Evolutionary conservation across 1,140 invertebrate genomes (phyloP), one percentile per base, ranked within the genome.

Genomic region (Nasonia vitripennis): DNA sequence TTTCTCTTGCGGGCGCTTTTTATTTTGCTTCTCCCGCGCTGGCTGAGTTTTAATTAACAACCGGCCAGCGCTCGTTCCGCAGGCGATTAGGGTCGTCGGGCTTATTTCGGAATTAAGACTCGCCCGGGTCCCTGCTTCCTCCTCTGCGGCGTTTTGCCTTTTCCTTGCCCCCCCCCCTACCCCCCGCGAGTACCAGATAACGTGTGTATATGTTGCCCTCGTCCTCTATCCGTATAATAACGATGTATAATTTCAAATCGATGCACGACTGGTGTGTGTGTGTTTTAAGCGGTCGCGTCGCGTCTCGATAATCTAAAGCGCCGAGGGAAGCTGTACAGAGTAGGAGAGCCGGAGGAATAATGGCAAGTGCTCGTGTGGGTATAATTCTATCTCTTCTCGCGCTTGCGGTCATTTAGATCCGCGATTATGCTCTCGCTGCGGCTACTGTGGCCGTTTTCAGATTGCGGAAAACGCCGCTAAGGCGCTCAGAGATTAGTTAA

Each of bases 41-140:
- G 86, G 87, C 87, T 89, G 89, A 89, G 88, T 88, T 89, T 89
- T 89, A 89, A 89, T 89, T 89, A 89, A 89, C 87, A 89, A 88
- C 82, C 86, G 78, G 78, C 79, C 83, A 88, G 87, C 83, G 85
- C 87, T 87, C 87, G 82, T 87, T 87, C 87, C 86, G 87, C 87
- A 84, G 85, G 87, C 88, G 89, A 87, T 89, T 87, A 89, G 86
- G 88, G 89, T 89, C 88, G 83, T 83, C 77, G 48, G 84, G 88
- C 84, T 88, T 89, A 88, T 84, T 81, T 80, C 84, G 78, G 51
- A 85, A 85, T 85, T 85, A 80, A 85, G 78, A 84, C n/a, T 48
- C 23, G 51, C 6, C 67, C 67, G 45, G 3, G n/a, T 55, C 75
- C 6, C 48, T 55, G 9, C 20, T 14, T 37, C 67, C 2, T 41